A percentile compares a stretch with the other conserved stretches of the same genome.
Evolutionary conservation across 1,140 invertebrate species (phyloP).

Genomic region (Tetragonula clypearis): DNA sequence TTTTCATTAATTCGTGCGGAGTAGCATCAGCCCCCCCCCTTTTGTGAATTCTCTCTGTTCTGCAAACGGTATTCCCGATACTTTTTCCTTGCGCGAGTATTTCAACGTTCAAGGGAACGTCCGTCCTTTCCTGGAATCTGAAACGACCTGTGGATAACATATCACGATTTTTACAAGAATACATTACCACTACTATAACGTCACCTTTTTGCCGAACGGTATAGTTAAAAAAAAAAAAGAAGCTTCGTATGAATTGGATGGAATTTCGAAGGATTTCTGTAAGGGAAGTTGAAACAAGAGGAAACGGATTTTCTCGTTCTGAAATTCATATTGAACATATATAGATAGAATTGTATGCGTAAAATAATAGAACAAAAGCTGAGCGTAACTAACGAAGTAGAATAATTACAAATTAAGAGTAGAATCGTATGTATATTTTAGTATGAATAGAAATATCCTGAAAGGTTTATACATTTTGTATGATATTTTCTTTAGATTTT

Average conservation of each 20-base stretch:
- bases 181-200: background rate
- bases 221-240: background rate
- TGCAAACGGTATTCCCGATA: background rate
- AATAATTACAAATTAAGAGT: too few relatives aligned
- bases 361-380: too few relatives aligned
- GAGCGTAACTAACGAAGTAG: too few relatives aligned
- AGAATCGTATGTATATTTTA: too few relatives aligned
- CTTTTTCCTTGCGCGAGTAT: background rate
- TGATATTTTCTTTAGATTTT: too few relatives aligned
- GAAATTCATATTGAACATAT: background rate
- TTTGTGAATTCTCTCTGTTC: background rate
- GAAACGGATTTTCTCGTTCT: background rate
- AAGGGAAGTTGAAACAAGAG: background rate
- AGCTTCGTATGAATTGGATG: background rate
- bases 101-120: background rate
- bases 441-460: too few relatives aligned
- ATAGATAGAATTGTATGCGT: too few relatives aligned
- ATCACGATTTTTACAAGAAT: conserved; percentile 13
- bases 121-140: background rate
- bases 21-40: background rate
- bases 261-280: background rate
- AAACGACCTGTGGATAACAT: background rate
- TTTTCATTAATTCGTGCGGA: background rate
- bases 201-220: background rate
- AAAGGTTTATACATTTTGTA: too few relatives aligned